These are phyloP conservation scores for Sinonovacula constricta DNA, from an alignment of 1,140 invertebrate species.

Conservation along the genomic window DNA sequence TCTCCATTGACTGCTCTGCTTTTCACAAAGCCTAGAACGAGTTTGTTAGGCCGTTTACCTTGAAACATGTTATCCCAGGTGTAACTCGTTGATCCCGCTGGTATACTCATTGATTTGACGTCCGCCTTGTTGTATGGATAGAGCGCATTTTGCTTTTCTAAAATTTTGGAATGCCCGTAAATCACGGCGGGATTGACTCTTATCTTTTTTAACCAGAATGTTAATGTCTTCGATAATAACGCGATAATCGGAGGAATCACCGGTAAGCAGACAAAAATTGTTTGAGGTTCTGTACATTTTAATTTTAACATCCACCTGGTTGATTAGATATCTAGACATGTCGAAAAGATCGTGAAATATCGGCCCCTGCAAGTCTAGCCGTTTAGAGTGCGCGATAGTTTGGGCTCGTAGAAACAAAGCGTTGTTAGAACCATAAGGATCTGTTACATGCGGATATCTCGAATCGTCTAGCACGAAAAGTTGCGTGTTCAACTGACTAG, in stretches of 20 bases:
- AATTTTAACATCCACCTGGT: conserved; percentile 37
- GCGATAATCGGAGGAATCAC: conserved; percentile 10
- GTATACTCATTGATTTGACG: not conserved
- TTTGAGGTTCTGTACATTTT: conserved; percentile 17
- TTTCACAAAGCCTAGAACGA: not conserved
- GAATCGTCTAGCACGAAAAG: conserved; percentile 36
- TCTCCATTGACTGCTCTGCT: conserved; percentile 6
- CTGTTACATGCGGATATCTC: not conserved
- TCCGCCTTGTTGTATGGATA: conserved; percentile 5
- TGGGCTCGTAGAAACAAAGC: not conserved
- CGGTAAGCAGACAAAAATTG: conserved; percentile 5
- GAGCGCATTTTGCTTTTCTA: conserved; percentile 10
- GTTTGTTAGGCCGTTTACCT: not conserved
- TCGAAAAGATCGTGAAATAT: conserved; percentile 46
- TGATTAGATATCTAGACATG: no score
- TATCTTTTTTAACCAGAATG: conserved; percentile 9
- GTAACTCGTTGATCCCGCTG: not conserved
- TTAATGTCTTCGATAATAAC: conserved; percentile 21
- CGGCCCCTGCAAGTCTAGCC: conserved; percentile 39
- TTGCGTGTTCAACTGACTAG: conserved; percentile 20
- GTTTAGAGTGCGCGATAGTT: conserved; percentile 3
- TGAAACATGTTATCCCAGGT: not conserved
- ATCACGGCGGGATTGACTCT: conserved; percentile 34
- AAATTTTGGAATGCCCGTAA: conserved; percentile 10
- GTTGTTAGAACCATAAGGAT: conserved; percentile 19